Percentiles rank a stretch among this genome's conserved stretches.
Evolutionary conservation across 2,888 invertebrate genomes (phyloP).

Genomic region (Drosophila pseudotakahashii): DNA sequence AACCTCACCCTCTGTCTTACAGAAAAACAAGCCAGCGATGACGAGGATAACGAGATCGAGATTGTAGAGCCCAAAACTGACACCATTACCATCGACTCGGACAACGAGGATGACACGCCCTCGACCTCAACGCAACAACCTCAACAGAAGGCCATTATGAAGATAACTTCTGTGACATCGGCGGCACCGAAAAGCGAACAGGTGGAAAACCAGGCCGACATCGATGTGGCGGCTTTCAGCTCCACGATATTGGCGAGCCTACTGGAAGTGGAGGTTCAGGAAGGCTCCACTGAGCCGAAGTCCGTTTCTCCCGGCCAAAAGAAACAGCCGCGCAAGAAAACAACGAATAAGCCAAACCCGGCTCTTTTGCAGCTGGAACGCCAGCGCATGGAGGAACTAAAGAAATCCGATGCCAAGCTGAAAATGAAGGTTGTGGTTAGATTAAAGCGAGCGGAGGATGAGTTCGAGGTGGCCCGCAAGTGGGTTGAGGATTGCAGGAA

Average conservation of each 20-base stretch:
- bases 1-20: slow-evolving; percentile 34
- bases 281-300: slow-evolving; percentile 45
- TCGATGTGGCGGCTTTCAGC: slow-evolving; percentile 67
- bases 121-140: slow-evolving; percentile 29
- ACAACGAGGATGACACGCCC: slow-evolving; percentile 80
- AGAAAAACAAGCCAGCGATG: slow-evolving; percentile 84
- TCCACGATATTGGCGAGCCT: slow-evolving; percentile 81
- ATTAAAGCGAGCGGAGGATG: slow-evolving; percentile 77
- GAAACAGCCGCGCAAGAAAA: slow-evolving; percentile 83
- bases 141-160: slow-evolving; percentile 15
- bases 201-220: slow-evolving; percentile 25
- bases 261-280: slow-evolving; percentile 82
- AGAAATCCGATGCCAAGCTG: slow-evolving; percentile 80
- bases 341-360: slow-evolving; percentile 83
- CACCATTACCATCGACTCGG: slow-evolving; percentile 83
- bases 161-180: slow-evolving; percentile 53
- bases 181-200: slow-evolving; percentile 23
- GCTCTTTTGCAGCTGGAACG: slow-evolving; percentile 81
- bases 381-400: slow-evolving; percentile 80
- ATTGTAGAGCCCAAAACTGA: slow-evolving; percentile 84
- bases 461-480: slow-evolving; percentile 74
- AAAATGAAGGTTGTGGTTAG: slow-evolving; percentile 78
- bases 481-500: slow-evolving; percentile 55
- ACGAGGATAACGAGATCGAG: slow-evolving; percentile 84
- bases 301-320: slow-evolving; percentile 44